These are phyloP conservation scores for Allacma fusca DNA, from an alignment of 2,888 invertebrate genomes.

Conservation along the genomic window DNA sequence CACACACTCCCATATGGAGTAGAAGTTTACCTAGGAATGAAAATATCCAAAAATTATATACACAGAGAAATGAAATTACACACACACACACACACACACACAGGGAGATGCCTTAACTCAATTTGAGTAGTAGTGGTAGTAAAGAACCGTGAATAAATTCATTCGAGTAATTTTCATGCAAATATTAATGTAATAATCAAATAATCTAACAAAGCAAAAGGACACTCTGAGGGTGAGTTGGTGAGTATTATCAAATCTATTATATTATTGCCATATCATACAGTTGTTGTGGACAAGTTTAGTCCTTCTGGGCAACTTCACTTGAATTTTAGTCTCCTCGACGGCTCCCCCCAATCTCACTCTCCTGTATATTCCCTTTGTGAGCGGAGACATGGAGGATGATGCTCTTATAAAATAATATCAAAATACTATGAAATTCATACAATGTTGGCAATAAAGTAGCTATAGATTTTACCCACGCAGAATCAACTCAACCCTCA, in stretches of 20 bases:
- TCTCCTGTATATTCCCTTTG: background rate
- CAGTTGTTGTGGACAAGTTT: background rate
- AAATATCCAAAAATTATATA: background rate
- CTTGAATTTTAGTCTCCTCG: background rate
- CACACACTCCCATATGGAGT: too few species aligned
- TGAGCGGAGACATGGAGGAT: background rate
- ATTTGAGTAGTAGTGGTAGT: background rate
- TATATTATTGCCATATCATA: background rate
- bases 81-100: conserved; percentile 23
- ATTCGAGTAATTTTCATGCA: conserved; percentile 13
- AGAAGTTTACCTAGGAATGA: background rate
- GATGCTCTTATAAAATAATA: conserved; percentile 2
- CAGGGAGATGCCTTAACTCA: background rate
- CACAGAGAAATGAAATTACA: conserved; percentile 7
- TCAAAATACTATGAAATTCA: background rate
- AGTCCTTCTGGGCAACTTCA: background rate
- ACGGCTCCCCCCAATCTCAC: background rate
- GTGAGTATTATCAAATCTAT: conserved; percentile 24
- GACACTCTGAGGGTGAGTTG: background rate
- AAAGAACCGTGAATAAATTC: background rate
- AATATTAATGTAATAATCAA: conserved; percentile 22
- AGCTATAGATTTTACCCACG: too few species aligned
- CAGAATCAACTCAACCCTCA: background rate
- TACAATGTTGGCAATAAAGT: too few species aligned
- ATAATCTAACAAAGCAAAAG: conserved; percentile 29